Evolutionary conservation across 2,888 invertebrate genomes (phyloP).

Genomic region (Gari tellinella): DNA sequence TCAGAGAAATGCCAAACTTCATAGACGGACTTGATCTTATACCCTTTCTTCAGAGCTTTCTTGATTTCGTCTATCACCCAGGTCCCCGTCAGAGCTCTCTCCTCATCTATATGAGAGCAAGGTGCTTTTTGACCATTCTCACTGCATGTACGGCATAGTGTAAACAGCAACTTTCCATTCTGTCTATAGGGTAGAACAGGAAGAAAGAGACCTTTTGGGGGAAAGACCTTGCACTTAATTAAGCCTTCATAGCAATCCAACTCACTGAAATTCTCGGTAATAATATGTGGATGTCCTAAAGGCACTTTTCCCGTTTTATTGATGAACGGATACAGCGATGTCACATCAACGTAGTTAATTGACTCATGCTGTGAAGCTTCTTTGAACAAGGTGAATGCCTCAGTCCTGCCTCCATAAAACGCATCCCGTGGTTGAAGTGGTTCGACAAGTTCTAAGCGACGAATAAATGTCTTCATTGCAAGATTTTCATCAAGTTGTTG

Average conservation of each 20-base stretch:
- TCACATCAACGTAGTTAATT: conserved; percentile 33
- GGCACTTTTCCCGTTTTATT: conserved; percentile 25
- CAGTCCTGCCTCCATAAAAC: conserved; percentile 20
- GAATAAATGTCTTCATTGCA: too few species aligned
- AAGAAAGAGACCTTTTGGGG: conserved; percentile 1
- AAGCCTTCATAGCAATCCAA: conserved; percentile 13
- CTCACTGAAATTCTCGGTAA: conserved; percentile 20
- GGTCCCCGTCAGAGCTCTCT: too few species aligned
- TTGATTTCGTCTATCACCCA: conserved; percentile 77
- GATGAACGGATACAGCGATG: conserved; percentile 30
- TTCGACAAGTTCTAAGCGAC: conserved; percentile 1
- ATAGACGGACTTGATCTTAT: not conserved
- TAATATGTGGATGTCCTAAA: conserved; percentile 5
- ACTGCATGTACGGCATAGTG: conserved; percentile 77
- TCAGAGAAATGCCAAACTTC: too few species aligned
- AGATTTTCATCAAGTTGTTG: too few species aligned
- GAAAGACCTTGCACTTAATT: conserved; percentile 18
- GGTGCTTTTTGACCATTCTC: too few species aligned
- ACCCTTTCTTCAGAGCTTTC: conserved; percentile 15
- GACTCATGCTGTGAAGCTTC: conserved; percentile 4
- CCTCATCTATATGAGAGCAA: too few species aligned
- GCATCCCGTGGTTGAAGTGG: conserved; percentile 29
- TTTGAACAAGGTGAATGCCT: conserved; percentile 30
- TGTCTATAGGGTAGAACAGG: conserved; percentile 13
- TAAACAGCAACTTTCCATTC: conserved; percentile 75